Evolutionary conservation across 2,797 vertebrate genomes (phyloP), one percentile per base, ranked within the genome.

Genomic region (Vipera ursinii): DNA sequence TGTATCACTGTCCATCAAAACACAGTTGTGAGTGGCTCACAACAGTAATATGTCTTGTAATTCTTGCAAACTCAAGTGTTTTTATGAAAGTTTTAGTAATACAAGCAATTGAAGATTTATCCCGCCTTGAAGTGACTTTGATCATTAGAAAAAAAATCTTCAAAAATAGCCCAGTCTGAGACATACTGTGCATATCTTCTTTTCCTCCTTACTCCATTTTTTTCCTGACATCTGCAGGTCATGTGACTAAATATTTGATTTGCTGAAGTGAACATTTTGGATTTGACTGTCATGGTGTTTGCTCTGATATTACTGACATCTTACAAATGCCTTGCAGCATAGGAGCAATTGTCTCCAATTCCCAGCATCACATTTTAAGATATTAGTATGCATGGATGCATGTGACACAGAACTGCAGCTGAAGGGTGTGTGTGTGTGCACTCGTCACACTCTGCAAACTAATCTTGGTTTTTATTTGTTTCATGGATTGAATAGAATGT

Each of bases 321-420:
- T 88, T 88, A 91, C 69, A 93, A 93, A 89, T 93, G 92, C 57
- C 85, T 87, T 65, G 28, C 55, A 93, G 85, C 44, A 14, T 53
- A 73, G 61, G 55, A 92, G 95, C 95, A 97, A 96, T 97, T 95
- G 78, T 94, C 95, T 96, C 95, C 87, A 94, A 88, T 94, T 91
- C 96, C 87, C 91, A 91, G 55, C 91, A 69, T 96, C 96, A 94
- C 96, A 92, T 91, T 96, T 97, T 96, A 92, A 95, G 93, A 89
- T 96, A 95, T 97, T 96, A 96, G 93, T 93, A 95, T 95, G 96
- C 94, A 55, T 96, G 96, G 96, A 94, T 95, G 96, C 57, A 86
- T 55, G 14, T 94, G 96, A 95, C 94, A 95, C 94, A 94, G 95
- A 95, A 88, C 73, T 94, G 38, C 95, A 96, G 96, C 96, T 97